Conservation (phyloP, 2,888 invertebrate genomes). For the Colletes collaris region DNA sequence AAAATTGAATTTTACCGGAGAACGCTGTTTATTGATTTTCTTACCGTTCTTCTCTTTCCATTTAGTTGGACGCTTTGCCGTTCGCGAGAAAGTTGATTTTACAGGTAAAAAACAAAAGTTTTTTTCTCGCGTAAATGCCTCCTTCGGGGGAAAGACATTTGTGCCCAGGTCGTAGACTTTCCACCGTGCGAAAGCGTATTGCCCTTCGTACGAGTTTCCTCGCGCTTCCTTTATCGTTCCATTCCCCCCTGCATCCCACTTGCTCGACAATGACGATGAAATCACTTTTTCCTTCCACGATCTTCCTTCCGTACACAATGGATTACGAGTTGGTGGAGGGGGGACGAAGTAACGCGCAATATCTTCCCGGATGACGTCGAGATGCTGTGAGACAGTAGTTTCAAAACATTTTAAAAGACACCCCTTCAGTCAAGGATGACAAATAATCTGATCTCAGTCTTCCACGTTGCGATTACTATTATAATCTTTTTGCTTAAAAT, state of each 20-base stretch:
- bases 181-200: conserved; percentile 36
- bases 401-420: too few relatives aligned
- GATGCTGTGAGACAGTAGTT: too few relatives aligned
- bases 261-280: conserved; percentile 26
- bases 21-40: background rate
- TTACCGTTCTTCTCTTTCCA: too few relatives aligned
- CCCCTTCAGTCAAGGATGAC: too few relatives aligned
- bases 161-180: conserved; percentile 26
- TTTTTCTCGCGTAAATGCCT: conserved; percentile 48
- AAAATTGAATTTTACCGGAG: background rate
- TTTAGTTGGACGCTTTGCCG: background rate
- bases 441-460: too few relatives aligned
- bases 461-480: too few relatives aligned
- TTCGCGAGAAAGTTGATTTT: conserved; percentile 16
- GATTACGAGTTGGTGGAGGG: conserved; percentile 25
- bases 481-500: too few relatives aligned
- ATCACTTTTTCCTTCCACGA: conserved; percentile 34
- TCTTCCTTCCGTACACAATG: conserved; percentile 4
- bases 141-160: conserved; percentile 41
- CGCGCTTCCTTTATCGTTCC: conserved; percentile 41
- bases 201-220: conserved; percentile 44
- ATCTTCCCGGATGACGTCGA: too few relatives aligned
- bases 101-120: conserved; percentile 8
- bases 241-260: conserved; percentile 39
- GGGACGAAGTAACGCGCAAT: conserved; percentile 31